Evolutionary conservation across 92 coral and sea anemone species (phyloP).

Genomic region (Palythoa grandiflora): DNA sequence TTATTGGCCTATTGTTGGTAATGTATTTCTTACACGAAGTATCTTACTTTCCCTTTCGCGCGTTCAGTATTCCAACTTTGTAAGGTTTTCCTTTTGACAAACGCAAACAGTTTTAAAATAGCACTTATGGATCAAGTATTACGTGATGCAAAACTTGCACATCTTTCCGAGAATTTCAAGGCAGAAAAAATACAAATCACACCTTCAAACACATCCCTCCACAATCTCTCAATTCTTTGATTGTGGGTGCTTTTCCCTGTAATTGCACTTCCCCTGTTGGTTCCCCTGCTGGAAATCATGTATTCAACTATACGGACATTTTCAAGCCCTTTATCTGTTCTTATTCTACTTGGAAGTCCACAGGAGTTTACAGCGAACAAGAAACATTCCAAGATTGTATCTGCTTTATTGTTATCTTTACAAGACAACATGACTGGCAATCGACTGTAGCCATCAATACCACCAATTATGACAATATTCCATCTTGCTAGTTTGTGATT

Average conservation of each 20-base stretch:
- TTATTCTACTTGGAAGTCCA: conserved; percentile 66
- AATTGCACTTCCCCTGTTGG: conserved; percentile 77
- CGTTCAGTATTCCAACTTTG: too few species aligned
- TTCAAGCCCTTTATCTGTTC: conserved; percentile 81
- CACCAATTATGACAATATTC: conserved; percentile 62
- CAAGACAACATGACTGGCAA: conserved; percentile 70
- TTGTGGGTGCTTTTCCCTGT: conserved; percentile 82
- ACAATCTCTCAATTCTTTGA: conserved; percentile 75
- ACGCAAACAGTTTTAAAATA: too few species aligned
- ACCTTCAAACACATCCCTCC: conserved; percentile 83
- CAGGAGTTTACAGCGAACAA: conserved; percentile 51
- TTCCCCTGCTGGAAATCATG: conserved; percentile 79
- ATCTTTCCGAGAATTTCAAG: too few species aligned
- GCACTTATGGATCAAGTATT: too few species aligned
- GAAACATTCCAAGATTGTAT: conserved; percentile 45
- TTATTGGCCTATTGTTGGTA: too few species aligned
- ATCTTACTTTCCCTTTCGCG: too few species aligned
- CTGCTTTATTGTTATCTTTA: conserved; percentile 65
- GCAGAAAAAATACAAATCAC: too few species aligned
- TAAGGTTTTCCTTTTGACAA: too few species aligned
- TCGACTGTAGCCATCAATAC: conserved; percentile 70
- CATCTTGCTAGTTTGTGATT: conserved; percentile 65
- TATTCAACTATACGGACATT: conserved; percentile 80
- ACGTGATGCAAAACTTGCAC: too few species aligned
- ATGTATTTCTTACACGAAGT: too few species aligned